A percentile compares a stretch with the other conserved stretches of the same genome.
phyloP scores from a whole-genome alignment of 2,888 invertebrate species.

The Heliconius ismenius region DNA sequence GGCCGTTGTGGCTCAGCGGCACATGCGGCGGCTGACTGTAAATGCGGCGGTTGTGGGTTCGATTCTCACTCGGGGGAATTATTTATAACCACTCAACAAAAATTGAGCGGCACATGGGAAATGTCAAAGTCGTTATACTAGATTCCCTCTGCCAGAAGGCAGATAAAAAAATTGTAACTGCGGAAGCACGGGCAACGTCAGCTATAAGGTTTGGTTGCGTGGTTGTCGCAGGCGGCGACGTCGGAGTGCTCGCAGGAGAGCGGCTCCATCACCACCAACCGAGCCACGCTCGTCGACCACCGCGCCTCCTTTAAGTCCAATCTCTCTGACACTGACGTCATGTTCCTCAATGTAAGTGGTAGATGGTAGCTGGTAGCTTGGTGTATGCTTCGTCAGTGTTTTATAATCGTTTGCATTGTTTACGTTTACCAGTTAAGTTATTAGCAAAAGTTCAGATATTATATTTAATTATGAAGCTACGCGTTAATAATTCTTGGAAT shows the following conservation, averaged over 20 bases:
- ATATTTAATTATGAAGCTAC: not conserved
- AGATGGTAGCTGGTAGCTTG: slow-evolving; percentile 24
- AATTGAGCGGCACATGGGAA: not conserved
- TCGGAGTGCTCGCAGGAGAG: slow-evolving; percentile 84
- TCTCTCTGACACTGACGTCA: slow-evolving; percentile 96
- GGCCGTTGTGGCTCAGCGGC: not conserved
- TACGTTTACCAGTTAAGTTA: not conserved
- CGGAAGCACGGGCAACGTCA: not conserved
- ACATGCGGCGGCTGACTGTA: not conserved
- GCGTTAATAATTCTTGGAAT: not conserved
- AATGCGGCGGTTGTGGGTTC: not conserved
- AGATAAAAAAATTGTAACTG: not conserved
- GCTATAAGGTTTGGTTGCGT: slow-evolving; percentile 1
- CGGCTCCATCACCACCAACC: slow-evolving; percentile 91
- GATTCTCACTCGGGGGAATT: not conserved
- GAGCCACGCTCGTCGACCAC: slow-evolving; percentile 87
- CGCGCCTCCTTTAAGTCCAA: slow-evolving; percentile 93
- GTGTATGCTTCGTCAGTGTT: slow-evolving; percentile 32
- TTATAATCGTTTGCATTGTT: slow-evolving; percentile 10
- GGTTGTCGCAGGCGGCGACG: slow-evolving; percentile 80
- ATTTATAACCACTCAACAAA: not conserved
- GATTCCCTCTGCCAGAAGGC: no score
- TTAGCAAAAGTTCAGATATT: not conserved
- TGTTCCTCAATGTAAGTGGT: slow-evolving; percentile 91
- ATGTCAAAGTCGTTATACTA: not conserved